phyloP scores from a whole-genome alignment of 2,113 vertebrate species.

The Noturus placidus region DNA sequence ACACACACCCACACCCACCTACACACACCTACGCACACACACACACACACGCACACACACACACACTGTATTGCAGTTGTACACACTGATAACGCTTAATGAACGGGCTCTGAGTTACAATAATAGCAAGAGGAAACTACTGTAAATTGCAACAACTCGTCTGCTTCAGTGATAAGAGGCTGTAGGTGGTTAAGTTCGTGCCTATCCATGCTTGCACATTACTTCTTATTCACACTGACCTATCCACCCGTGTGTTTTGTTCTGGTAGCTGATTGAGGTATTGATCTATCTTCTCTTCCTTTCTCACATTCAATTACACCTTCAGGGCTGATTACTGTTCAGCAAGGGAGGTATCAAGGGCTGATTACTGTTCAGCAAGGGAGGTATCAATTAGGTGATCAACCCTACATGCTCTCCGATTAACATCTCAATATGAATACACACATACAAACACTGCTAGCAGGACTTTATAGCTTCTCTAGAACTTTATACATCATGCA shows the following conservation, averaged over 20 bases:
- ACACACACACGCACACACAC: neutral
- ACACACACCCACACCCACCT: neutral
- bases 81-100: neutral
- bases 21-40: neutral
- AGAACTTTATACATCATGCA: neutral
- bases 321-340: neutral
- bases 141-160: neutral
- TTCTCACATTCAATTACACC: neutral
- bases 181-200: neutral
- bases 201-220: neutral
- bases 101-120: neutral
- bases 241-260: neutral
- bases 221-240: neutral
- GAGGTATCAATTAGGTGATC: neutral
- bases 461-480: neutral
- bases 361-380: neutral
- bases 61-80: neutral
- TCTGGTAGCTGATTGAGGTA: conserved; percentile 16
- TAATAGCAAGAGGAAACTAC: neutral
- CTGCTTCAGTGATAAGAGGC: neutral
- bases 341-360: no score
- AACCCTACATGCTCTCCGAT: neutral
- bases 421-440: neutral
- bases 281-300: conserved; percentile 59
- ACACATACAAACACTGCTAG: neutral